phyloP scores from a whole-genome alignment of 2,113 vertebrate genomes.

The Echinops telfairi region DNA sequence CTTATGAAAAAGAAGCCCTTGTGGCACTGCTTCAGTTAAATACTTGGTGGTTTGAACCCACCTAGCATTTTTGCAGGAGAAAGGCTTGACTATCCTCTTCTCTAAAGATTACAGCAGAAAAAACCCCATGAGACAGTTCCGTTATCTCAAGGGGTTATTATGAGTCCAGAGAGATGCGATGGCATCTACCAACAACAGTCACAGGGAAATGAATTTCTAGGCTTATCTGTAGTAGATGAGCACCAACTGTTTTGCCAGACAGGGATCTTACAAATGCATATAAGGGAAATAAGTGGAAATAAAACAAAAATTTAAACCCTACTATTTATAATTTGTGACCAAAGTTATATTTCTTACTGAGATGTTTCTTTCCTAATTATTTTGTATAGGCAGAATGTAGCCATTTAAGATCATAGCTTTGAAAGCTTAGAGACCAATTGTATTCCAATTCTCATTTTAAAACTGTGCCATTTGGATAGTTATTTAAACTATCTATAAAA shows the following conservation, averaged over 20 bases:
- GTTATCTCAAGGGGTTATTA: too few species aligned
- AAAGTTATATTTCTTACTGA: constrained; percentile 50
- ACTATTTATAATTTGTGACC: constrained; percentile 13
- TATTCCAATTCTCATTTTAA: neutral
- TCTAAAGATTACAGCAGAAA: too few species aligned
- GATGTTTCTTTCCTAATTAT: constrained; percentile 34
- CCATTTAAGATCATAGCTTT: constrained; percentile 14
- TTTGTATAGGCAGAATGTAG: neutral
- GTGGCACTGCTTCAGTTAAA: too few species aligned
- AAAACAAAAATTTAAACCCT: neutral
- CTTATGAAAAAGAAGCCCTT: too few species aligned
- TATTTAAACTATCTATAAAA: constrained; percentile 43
- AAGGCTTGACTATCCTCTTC: too few species aligned
- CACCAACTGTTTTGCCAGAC: neutral
- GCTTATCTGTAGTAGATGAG: too few species aligned
- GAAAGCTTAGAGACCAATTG: neutral
- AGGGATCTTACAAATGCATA: neutral
- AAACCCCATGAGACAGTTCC: too few species aligned
- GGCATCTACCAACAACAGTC: too few species aligned
- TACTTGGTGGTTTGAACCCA: too few species aligned
- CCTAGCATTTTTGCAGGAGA: too few species aligned
- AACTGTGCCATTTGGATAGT: neutral
- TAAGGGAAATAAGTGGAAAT: neutral
- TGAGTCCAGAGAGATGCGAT: too few species aligned
- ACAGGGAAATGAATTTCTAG: too few species aligned